Percentiles rank a stretch among this genome's conserved stretches.
Evolutionary conservation across 2,797 vertebrate genomes (phyloP).

Genomic region (Mycteria americana): DNA sequence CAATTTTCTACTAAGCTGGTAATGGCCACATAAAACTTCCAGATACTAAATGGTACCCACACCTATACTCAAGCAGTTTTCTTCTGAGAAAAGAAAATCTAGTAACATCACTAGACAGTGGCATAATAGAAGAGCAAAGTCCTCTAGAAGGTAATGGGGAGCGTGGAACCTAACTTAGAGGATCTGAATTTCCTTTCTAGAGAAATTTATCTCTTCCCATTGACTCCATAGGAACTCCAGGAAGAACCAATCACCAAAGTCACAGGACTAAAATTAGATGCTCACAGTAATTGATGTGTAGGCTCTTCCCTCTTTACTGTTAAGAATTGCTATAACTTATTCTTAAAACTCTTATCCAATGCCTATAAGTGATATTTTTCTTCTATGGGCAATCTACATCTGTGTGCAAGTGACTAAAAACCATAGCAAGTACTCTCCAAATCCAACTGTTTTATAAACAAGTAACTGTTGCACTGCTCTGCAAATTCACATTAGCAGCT

Average conservation of each 20-base stretch:
- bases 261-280: not conserved
- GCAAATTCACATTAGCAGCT: not conserved
- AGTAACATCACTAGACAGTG: not conserved
- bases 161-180: not conserved
- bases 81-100: not conserved
- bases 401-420: not conserved
- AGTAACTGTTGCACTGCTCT: not conserved
- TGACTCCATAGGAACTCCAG: not conserved
- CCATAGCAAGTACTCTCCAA: not conserved
- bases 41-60: not conserved
- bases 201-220: not conserved
- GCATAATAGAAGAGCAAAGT: not conserved
- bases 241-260: not conserved
- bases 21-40: not conserved
- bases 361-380: not conserved
- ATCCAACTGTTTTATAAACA: not conserved
- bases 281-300: not conserved
- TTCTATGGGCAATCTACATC: not conserved
- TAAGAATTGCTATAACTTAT: not conserved
- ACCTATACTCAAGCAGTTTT: not conserved
- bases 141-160: not conserved
- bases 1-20: not conserved
- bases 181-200: not conserved
- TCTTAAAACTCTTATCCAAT: not conserved
- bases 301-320: not conserved